These are phyloP conservation scores for Pristionchus mayeri DNA, from an alignment of 2,888 invertebrate genomes.

Conservation along the genomic window DNA sequence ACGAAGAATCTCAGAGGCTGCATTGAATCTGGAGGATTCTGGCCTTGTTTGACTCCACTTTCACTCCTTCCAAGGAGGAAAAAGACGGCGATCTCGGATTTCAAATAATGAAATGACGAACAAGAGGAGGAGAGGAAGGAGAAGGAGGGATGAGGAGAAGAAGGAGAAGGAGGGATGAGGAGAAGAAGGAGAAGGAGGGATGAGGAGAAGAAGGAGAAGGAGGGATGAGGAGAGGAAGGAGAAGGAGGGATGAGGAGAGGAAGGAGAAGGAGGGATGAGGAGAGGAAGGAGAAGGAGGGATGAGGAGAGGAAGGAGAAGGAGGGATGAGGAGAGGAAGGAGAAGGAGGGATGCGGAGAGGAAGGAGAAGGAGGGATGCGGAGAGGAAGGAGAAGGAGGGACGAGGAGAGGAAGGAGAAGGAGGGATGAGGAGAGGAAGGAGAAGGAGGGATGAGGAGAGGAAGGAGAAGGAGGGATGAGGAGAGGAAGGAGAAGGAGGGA, in stretches of 20 bases:
- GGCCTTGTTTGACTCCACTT: conserved; percentile 7
- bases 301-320: background rate
- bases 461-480: background rate
- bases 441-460: background rate
- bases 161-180: background rate
- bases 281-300: background rate
- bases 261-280: background rate
- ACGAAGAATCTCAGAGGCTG: background rate
- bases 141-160: background rate
- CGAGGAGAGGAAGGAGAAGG: too few relatives aligned
- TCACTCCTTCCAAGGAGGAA: conserved; percentile 16
- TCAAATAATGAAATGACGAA: conserved; percentile 38
- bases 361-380: too few relatives aligned
- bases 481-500: background rate
- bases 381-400: background rate
- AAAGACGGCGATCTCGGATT: background rate
- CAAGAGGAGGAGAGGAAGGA: background rate
- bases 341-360: too few relatives aligned
- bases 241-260: background rate
- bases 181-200: background rate
- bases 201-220: background rate
- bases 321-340: too few relatives aligned
- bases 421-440: too few relatives aligned
- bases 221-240: background rate
- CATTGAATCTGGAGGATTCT: conserved; percentile 9